Conservation (phyloP, 2,113 vertebrate species). For the Ceyx melanurus region DNA sequence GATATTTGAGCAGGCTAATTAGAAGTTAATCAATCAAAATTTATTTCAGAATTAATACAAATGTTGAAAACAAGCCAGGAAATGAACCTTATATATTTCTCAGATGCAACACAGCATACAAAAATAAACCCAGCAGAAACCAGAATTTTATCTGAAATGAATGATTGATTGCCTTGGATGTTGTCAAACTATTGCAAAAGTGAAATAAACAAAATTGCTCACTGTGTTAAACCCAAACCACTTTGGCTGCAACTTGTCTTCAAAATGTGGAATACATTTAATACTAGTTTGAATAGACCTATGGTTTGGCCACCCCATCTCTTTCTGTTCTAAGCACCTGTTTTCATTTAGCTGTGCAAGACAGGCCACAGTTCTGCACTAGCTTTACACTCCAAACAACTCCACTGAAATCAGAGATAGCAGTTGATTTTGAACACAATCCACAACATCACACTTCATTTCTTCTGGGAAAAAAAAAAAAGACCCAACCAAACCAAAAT, state of each 20-base stretch:
- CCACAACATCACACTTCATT: constrained; percentile 18
- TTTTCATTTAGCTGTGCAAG: constrained; percentile 30
- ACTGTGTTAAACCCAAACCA: background rate
- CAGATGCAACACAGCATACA: background rate
- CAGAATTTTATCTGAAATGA: background rate
- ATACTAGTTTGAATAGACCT: background rate
- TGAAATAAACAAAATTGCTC: background rate
- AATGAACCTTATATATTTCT: background rate
- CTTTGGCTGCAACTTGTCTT: background rate
- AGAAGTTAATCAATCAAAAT: background rate
- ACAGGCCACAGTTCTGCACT: background rate
- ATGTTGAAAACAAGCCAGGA: background rate
- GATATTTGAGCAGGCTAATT: background rate
- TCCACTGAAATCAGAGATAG: background rate
- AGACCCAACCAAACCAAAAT: background rate
- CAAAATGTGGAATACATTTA: constrained; percentile 36
- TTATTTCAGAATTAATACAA: background rate
- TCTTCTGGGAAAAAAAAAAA: constrained; percentile 13
- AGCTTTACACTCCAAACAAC: background rate
- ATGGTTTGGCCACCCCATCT: background rate
- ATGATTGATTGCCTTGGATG: background rate
- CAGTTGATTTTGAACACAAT: background rate
- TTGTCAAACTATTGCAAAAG: background rate
- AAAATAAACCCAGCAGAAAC: background rate
- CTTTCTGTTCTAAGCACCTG: constrained; percentile 18